Percentiles rank a stretch among this genome's conserved stretches.
phyloP scores from a whole-genome alignment of 1,140 invertebrate species.

The Drosophila biarmipes region DNA sequence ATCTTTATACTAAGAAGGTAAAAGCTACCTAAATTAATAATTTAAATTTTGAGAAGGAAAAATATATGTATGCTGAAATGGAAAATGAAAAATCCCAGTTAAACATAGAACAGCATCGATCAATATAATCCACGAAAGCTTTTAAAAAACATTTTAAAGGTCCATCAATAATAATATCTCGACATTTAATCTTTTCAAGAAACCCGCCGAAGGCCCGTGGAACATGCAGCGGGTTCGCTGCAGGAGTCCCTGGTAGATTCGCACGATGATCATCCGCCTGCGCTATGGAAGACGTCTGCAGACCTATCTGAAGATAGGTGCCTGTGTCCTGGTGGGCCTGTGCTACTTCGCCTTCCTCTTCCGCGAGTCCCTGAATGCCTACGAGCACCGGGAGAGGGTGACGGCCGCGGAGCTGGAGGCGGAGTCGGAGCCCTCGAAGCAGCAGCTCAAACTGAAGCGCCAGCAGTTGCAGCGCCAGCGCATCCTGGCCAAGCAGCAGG shows the following conservation, averaged over 20 bases:
- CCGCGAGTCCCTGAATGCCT: slow-evolving; percentile 79
- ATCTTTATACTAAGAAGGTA: too few relatives aligned
- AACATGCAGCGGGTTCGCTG: slow-evolving; percentile 43
- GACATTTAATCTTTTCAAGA: background rate
- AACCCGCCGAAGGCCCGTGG: slow-evolving; percentile 5
- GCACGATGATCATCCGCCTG: slow-evolving; percentile 71
- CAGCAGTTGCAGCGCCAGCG: slow-evolving; percentile 61
- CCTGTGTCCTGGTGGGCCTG: slow-evolving; percentile 64
- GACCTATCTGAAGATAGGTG: slow-evolving; percentile 74
- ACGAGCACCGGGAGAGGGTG: slow-evolving; percentile 65
- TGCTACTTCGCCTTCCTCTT: slow-evolving; percentile 81
- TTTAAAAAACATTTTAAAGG: too few relatives aligned
- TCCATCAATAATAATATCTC: too few relatives aligned
- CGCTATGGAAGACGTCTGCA: slow-evolving; percentile 73
- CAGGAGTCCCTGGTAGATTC: slow-evolving; percentile 6
- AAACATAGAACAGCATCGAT: too few relatives aligned
- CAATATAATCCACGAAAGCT: too few relatives aligned
- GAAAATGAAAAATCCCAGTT: too few relatives aligned
- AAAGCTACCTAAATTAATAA: too few relatives aligned
- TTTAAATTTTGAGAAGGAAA: too few relatives aligned
- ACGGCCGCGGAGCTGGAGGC: slow-evolving; percentile 47
- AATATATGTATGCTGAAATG: too few relatives aligned
- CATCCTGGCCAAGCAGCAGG: slow-evolving; percentile 40
- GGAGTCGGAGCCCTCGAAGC: slow-evolving; percentile 55
- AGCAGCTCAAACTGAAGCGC: slow-evolving; percentile 62